phyloP scores from a whole-genome alignment of 2,797 vertebrate species.

The Australoheros facetus region DNA sequence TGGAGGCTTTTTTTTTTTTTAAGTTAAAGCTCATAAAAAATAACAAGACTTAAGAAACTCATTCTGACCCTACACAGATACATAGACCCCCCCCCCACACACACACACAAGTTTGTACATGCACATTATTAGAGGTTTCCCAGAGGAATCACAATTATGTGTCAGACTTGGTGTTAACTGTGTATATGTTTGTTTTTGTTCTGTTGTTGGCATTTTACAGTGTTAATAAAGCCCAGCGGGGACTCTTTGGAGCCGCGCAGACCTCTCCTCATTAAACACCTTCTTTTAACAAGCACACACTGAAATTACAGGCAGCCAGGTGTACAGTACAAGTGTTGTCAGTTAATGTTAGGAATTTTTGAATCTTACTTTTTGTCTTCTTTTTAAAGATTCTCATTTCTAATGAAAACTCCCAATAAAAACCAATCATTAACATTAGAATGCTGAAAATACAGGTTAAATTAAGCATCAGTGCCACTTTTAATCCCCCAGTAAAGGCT shows the following conservation, averaged over 20 bases:
- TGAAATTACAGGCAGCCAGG: conserved; percentile 20
- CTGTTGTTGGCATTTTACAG: conserved; percentile 48
- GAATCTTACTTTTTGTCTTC: no score
- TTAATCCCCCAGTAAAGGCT: not conserved
- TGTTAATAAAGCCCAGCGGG: conserved; percentile 65
- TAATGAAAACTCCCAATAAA: no score
- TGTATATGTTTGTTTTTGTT: conserved; percentile 29
- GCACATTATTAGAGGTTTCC: conserved; percentile 25
- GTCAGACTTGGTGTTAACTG: conserved; percentile 19
- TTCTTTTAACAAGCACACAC: conserved; percentile 34
- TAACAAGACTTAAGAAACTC: conserved; percentile 3
- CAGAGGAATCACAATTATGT: conserved; percentile 33
- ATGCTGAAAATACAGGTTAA: not conserved
- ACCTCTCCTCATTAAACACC: conserved; percentile 69
- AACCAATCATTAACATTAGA: not conserved
- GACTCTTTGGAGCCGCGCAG: conserved; percentile 53
- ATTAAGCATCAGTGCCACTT: not conserved
- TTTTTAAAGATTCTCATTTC: not conserved
- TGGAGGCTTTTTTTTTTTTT: not conserved
- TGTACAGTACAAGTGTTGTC: conserved; percentile 15
- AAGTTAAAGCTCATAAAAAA: conserved; percentile 12
- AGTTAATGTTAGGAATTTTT: not conserved
- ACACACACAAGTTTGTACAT: not conserved
- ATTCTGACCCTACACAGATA: not conserved
- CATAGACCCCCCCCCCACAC: not conserved